Evolutionary conservation across 2,797 vertebrate genomes (phyloP), one percentile per base, ranked within the genome.

Genomic region (Nannoperca australis): DNA sequence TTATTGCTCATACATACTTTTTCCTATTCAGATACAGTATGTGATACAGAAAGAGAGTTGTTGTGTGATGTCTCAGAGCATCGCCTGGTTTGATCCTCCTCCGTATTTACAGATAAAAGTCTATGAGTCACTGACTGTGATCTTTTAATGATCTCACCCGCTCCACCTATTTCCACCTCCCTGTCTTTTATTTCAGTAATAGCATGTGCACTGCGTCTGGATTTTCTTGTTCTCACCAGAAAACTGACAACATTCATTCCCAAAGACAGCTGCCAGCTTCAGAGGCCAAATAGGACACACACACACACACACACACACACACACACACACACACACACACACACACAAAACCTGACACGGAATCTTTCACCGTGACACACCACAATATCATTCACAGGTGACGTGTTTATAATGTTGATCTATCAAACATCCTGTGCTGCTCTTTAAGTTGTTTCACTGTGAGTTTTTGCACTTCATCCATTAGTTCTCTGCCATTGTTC

Each of bases 111-210:
- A 86, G 84, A 92, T 93, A 76, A 89, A 92, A 89, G 89, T 85
- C 83, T 81, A 71, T 87, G 91, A 93, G 85, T 92, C 91, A 91
- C 88, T 81, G 84, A 83, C 85, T 82, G 77, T 73, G 81, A 81
- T 88, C 72, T 81, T 86, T 84, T 88, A 87, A 92, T 91, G 83
- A 93, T 91, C 83, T 81, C 85, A 81, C 61, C 68, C 47, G 20
- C 83, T 81, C 76, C 70, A 84, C 89, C 81, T 89, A 34, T 87
- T 82, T 86, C 67, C 59, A 70, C 68, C 75, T 72, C 54, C 34
- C 27, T 66, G 45, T 82, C 78, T 82, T 75, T 79, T 56, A 69
- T 73, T 50, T 89, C 82, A 79, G 79, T 86, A 84, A 84, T 9
- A 73, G 49, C 58, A 60, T 30, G 63, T 62, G 54, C 61, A 20